Evolutionary conservation across 2,797 vertebrate species (phyloP).

Genomic region (Chelon auratus): DNA sequence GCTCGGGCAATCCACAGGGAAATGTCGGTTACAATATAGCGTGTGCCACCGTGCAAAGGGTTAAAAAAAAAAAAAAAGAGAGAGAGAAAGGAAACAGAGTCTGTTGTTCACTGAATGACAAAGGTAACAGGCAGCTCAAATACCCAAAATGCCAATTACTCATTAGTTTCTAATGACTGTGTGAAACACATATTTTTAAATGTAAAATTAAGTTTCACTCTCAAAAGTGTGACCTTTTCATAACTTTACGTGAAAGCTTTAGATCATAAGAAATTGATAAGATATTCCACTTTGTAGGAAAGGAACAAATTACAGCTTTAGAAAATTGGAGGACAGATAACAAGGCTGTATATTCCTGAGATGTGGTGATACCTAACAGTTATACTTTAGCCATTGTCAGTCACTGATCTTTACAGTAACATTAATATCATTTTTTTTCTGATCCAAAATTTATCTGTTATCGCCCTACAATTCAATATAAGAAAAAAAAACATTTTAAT

Average conservation of each 20-base stretch:
- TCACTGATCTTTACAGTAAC: constrained; percentile 6
- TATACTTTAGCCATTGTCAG: not conserved
- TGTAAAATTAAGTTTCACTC: constrained; percentile 1
- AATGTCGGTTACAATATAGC: constrained; percentile 56
- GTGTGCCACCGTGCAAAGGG: constrained; percentile 51
- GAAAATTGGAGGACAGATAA: constrained; percentile 1
- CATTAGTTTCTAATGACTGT: not conserved
- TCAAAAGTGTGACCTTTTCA: not conserved
- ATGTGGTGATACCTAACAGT: not conserved
- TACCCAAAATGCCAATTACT: not conserved
- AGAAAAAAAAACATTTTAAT: not conserved
- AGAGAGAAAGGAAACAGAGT: constrained; percentile 2
- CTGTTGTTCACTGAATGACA: constrained; percentile 13
- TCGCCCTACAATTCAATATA: not conserved
- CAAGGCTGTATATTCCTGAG: not conserved
- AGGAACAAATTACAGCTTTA: not conserved
- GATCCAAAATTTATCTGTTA: constrained; percentile 11
- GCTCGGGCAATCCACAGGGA: constrained; percentile 70
- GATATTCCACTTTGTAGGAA: not conserved
- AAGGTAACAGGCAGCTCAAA: constrained; percentile 14
- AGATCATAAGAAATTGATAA: not conserved
- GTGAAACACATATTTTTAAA: not conserved
- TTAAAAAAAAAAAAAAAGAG: constrained; percentile 48
- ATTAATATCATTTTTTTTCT: not conserved
- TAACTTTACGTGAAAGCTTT: not conserved